Evolutionary conservation across 2,113 vertebrate species (phyloP), one percentile per base, ranked within the genome.

Genomic region (Nematolebias whitei): DNA sequence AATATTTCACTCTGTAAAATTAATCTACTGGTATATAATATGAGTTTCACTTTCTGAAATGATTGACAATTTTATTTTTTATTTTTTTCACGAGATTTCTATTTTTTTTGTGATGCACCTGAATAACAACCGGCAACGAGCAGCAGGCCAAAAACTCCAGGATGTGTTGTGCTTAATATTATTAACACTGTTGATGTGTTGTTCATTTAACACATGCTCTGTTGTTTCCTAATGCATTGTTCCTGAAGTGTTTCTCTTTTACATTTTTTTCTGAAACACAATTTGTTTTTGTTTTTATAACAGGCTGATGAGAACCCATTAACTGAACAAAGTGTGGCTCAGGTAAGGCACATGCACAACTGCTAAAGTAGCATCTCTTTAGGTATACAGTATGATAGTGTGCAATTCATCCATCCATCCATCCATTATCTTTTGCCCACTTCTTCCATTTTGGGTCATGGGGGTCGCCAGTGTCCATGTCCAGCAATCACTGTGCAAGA

Each of bases 321-420:
- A 72, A 92, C 92, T 2, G 89, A 96, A 68, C 93, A 94, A 72
- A 95, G 93, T 4, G 78, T 93, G 65, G 84, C 94, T 49, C 95
- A 94, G 93, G 93, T 95, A 91, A 64, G 32, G 39, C 19, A 59
- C 44, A 70, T 16, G 59, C 44, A 70, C 22, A 66, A 12, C 0
- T 13, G 18, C 32, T 23, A 15, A 39, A 18, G 24, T 39, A 43
- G 4, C 18, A 29, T n/a, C n/a, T 13, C n/a, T 39, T n/a, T 32
- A 55, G 52, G 12, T 26, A 29, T 29, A 29, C 26, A 3, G 7
- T 29, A 7, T 29, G 26, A 29, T 29, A 29, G 7, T 29, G 26
- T 29, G 26, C 26, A 29, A n/a, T n/a, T n/a, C n/a, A n/a, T n/a
- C n/a, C n/a, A n/a, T n/a, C n/a, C n/a, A n/a, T n/a, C n/a, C n/a